phyloP scores from a whole-genome alignment of 1,140 invertebrate species.

The Heliconius eleuchia region DNA sequence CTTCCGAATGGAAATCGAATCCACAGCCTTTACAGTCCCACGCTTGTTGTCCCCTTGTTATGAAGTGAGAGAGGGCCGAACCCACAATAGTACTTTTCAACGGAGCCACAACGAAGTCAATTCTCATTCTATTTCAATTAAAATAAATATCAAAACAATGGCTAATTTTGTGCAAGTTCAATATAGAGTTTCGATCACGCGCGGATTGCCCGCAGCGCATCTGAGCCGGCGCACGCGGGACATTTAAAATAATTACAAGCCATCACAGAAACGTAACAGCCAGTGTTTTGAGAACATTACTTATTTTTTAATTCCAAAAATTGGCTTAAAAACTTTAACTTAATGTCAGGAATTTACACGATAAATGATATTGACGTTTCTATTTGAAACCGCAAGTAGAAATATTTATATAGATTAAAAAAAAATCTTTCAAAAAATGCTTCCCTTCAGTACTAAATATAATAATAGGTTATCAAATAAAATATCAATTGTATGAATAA shows the following conservation, averaged over 20 bases:
- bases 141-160: constrained; percentile 45
- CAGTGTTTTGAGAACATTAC: constrained; percentile 80
- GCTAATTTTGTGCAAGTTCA: constrained; percentile 53
- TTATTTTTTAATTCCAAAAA: constrained; percentile 80
- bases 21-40: too few species aligned
- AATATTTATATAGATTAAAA: neutral
- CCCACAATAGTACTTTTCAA: too few species aligned
- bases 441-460: too few species aligned
- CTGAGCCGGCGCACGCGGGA: constrained; percentile 68
- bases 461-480: neutral
- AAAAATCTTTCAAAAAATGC: neutral
- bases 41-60: too few species aligned
- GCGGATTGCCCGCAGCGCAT: constrained; percentile 58
- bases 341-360: constrained; percentile 50
- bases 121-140: neutral
- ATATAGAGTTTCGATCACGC: constrained; percentile 71
- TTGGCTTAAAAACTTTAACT: constrained; percentile 68
- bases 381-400: neutral
- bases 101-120: too few species aligned
- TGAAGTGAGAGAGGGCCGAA: too few species aligned
- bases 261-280: constrained; percentile 77
- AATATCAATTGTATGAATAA: neutral
- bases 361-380: neutral
- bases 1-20: too few species aligned
- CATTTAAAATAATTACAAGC: constrained; percentile 82